Conservation (phyloP, 2,888 invertebrate genomes). For the Ametastegia equiseti region DNA sequence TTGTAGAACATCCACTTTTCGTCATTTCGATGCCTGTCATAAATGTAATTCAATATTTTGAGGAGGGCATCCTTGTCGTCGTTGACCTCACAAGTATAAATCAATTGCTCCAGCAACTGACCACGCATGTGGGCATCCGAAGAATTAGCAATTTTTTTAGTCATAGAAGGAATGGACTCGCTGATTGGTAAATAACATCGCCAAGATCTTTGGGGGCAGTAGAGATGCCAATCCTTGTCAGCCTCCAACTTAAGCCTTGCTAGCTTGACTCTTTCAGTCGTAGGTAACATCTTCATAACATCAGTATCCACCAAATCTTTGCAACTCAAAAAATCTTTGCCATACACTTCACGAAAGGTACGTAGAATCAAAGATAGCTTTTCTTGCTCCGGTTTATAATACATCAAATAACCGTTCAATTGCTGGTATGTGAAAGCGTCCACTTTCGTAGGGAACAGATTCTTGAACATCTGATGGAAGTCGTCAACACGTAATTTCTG, state of each 20-base stretch:
- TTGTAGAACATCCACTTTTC: conserved; percentile 51
- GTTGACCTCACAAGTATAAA: conserved; percentile 68
- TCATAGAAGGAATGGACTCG: conserved; percentile 62
- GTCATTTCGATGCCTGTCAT: conserved; percentile 69
- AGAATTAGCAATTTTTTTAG: conserved; percentile 57
- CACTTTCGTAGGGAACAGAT: conserved; percentile 56
- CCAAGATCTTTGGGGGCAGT: conserved; percentile 56
- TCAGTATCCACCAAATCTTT: conserved; percentile 51
- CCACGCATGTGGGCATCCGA: conserved; percentile 54
- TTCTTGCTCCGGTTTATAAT: conserved; percentile 57
- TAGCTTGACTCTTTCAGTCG: conserved; percentile 59
- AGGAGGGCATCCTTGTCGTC: conserved; percentile 63
- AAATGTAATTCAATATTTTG: conserved; percentile 63
- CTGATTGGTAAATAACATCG: conserved; percentile 62
- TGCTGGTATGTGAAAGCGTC: conserved; percentile 45
- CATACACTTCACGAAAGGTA: conserved; percentile 61
- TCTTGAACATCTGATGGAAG: conserved; percentile 60
- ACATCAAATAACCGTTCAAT: conserved; percentile 56
- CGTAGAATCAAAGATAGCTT: conserved; percentile 55
- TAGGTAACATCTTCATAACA: conserved; percentile 60
- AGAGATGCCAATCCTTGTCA: conserved; percentile 23
- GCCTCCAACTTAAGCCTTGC: conserved; percentile 61
- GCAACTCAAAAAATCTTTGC: conserved; percentile 54
- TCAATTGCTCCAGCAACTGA: conserved; percentile 60
- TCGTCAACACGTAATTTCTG: conserved; percentile 53